Evolutionary conservation across 2,888 invertebrate species (phyloP).

Genomic region (Ornithoptera alexandrae): DNA sequence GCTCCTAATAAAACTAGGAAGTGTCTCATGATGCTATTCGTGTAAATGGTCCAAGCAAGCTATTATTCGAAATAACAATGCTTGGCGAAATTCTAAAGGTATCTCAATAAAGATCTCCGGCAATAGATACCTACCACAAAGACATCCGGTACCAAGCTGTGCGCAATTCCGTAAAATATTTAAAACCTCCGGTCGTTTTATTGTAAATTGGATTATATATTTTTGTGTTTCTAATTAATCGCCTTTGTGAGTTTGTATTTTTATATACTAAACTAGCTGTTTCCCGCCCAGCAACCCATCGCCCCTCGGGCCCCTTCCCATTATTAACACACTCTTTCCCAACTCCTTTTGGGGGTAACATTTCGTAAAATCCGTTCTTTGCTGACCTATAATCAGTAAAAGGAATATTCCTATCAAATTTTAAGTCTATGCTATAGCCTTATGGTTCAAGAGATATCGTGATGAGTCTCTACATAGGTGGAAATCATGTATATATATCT

Average conservation of each 20-base stretch:
- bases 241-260: background rate
- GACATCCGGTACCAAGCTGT: slow-evolving; percentile 38
- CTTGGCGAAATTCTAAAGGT: slow-evolving; percentile 18
- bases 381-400: too few species aligned
- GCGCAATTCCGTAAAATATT: slow-evolving; percentile 35
- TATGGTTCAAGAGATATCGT: too few species aligned
- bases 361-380: too few species aligned
- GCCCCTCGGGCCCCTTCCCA: too few species aligned
- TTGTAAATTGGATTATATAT: slow-evolving; percentile 2
- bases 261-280: too few species aligned
- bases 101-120: slow-evolving; percentile 26
- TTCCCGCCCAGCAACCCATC: too few species aligned
- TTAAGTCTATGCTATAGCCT: too few species aligned
- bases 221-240: background rate
- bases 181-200: slow-evolving; percentile 9
- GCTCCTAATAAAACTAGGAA: slow-evolving; percentile 11
- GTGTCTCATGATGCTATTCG: slow-evolving; percentile 7
- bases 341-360: too few species aligned
- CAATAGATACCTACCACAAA: slow-evolving; percentile 22
- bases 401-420: too few species aligned
- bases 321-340: too few species aligned
- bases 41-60: slow-evolving; percentile 11
- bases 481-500: too few species aligned
- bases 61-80: slow-evolving; percentile 25
- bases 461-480: too few species aligned